phyloP scores from a whole-genome alignment of 2,113 vertebrate genomes.

The Piprites chloris region DNA sequence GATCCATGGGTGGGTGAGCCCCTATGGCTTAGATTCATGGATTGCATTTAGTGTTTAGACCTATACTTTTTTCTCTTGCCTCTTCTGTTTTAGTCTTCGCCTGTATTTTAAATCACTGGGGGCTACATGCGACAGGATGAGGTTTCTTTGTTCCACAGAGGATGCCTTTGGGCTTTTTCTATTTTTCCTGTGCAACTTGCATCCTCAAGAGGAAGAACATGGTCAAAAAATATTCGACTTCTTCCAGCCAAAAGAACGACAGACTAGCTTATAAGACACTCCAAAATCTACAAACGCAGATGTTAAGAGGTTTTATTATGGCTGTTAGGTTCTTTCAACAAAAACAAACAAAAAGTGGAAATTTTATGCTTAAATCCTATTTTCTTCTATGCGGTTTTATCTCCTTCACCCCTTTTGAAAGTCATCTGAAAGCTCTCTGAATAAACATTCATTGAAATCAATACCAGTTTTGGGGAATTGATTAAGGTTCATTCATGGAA shows the following conservation, averaged over 20 bases:
- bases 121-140: not conserved
- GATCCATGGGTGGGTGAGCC: not conserved
- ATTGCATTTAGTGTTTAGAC: not conserved
- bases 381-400: not conserved
- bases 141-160: not conserved
- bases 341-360: not conserved
- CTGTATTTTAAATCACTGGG: not conserved
- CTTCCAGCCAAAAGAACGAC: not conserved
- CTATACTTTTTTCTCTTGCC: not conserved
- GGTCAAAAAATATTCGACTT: not conserved
- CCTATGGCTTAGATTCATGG: accelerated
- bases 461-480: not conserved
- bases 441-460: not conserved
- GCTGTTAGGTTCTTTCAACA: not conserved
- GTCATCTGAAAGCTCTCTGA: not conserved
- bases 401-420: not conserved
- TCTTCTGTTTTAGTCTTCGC: not conserved
- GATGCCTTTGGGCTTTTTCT: not conserved
- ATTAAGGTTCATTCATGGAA: not conserved
- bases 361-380: not conserved
- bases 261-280: not conserved
- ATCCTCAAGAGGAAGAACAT: not conserved
- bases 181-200: not conserved
- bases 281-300: not conserved
- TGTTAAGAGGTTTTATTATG: not conserved